A percentile compares a stretch with the other conserved stretches of the same genome.
phyloP scores from a whole-genome alignment of 2,888 invertebrate species.

The Venusia cambrica region DNA sequence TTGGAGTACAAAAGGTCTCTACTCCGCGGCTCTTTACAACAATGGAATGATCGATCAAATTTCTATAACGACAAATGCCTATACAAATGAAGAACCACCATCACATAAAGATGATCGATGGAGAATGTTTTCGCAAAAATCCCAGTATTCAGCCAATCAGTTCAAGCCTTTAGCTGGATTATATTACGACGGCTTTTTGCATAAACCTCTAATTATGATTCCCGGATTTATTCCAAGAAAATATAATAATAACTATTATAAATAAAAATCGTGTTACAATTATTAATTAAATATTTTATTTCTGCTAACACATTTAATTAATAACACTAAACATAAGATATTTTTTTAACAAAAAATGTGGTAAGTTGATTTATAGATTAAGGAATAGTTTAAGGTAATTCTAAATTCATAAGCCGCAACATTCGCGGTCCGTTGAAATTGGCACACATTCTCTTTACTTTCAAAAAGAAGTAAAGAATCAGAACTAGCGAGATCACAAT shows the following conservation, averaged over 20 bases:
- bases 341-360: too few relatives aligned
- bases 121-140: constrained; percentile 43
- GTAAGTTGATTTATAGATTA: too few relatives aligned
- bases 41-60: constrained; percentile 55
- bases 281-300: constrained; percentile 22
- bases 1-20: constrained; percentile 37
- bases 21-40: constrained; percentile 49
- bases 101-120: constrained; percentile 55
- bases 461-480: constrained; percentile 13
- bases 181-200: constrained; percentile 70
- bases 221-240: constrained; percentile 50
- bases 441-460: constrained; percentile 7
- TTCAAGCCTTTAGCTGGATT: constrained; percentile 69
- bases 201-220: constrained; percentile 50
- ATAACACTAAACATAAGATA: too few relatives aligned
- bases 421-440: too few relatives aligned
- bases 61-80: constrained; percentile 60
- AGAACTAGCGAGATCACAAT: constrained; percentile 23
- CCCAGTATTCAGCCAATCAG: constrained; percentile 31
- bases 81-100: constrained; percentile 48
- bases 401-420: too few relatives aligned
- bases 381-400: too few relatives aligned
- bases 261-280: constrained; percentile 23
- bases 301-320: constrained; percentile 4
- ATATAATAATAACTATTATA: constrained; percentile 31